These are phyloP conservation scores for Catotricha subobsoleta DNA, from an alignment of 2,888 invertebrate species.

Conservation along the genomic window DNA sequence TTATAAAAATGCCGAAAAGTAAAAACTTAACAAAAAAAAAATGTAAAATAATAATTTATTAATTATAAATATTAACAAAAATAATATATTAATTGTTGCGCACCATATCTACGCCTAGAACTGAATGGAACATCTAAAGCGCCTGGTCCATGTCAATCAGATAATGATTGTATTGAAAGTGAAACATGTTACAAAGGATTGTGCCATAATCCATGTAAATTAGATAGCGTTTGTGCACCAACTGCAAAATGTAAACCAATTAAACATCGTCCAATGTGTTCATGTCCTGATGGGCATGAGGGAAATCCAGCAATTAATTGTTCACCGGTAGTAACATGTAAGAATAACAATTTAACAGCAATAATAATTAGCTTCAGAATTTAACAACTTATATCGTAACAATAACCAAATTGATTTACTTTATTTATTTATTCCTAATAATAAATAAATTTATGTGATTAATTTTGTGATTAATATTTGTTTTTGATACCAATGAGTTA, in stretches of 20 bases:
- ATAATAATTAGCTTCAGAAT: no score
- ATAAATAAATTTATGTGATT: no score
- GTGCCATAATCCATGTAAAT: constrained; percentile 32
- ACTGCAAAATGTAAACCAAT: constrained; percentile 54
- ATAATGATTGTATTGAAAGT: constrained; percentile 65
- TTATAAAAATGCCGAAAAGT: no score
- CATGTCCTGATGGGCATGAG: constrained; percentile 46
- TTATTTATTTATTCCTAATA: no score
- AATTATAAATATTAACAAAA: constrained; percentile 1
- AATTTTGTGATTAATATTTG: no score
- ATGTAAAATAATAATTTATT: no score
- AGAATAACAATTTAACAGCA: neutral
- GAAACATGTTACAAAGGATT: constrained; percentile 68
- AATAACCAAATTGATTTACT: no score
- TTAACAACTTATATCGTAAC: no score
- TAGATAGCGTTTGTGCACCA: constrained; percentile 43
- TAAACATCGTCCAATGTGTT: constrained; percentile 53
- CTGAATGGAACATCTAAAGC: constrained; percentile 49
- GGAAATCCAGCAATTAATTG: constrained; percentile 52
- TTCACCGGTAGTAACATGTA: constrained; percentile 20
- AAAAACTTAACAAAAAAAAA: no score
- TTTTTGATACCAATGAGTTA: no score
- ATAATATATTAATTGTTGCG: constrained; percentile 1
- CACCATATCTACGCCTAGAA: constrained; percentile 36
- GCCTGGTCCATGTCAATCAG: constrained; percentile 63